phyloP scores from a whole-genome alignment of 2,888 invertebrate genomes.

The Alviniconcha strummeri region DNA sequence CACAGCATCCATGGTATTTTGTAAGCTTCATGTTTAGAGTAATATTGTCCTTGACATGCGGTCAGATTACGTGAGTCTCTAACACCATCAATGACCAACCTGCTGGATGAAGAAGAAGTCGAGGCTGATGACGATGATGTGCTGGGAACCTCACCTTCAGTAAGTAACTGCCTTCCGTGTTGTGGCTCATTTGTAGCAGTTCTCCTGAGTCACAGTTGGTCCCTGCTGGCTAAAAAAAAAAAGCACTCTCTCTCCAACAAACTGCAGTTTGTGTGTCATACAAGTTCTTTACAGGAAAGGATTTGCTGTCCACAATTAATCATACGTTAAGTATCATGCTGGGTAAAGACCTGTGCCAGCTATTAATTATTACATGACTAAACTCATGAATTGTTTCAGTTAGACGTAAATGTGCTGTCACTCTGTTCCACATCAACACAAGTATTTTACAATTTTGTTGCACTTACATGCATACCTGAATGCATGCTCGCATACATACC shows the following conservation, averaged over 20 bases:
- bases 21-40: too few relatives aligned
- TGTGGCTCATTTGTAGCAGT: too few relatives aligned
- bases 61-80: slow-evolving; percentile 61
- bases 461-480: too few relatives aligned
- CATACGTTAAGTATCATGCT: too few relatives aligned
- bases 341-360: too few relatives aligned
- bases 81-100: slow-evolving; percentile 68
- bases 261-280: neutral
- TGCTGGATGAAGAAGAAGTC: slow-evolving; percentile 65
- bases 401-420: too few relatives aligned
- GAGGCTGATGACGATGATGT: slow-evolving; percentile 46
- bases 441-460: too few relatives aligned
- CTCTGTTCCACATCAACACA: too few relatives aligned
- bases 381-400: too few relatives aligned
- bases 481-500: too few relatives aligned
- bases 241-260: neutral
- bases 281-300: neutral
- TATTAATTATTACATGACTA: too few relatives aligned
- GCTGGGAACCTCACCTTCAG: slow-evolving; percentile 25
- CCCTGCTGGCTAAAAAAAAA: neutral
- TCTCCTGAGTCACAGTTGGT: neutral
- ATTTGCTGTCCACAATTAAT: neutral
- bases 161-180: neutral
- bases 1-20: too few relatives aligned
- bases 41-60: neutral